Conservation (phyloP, 2,113 vertebrate genomes). For the Cygnus atratus region DNA sequence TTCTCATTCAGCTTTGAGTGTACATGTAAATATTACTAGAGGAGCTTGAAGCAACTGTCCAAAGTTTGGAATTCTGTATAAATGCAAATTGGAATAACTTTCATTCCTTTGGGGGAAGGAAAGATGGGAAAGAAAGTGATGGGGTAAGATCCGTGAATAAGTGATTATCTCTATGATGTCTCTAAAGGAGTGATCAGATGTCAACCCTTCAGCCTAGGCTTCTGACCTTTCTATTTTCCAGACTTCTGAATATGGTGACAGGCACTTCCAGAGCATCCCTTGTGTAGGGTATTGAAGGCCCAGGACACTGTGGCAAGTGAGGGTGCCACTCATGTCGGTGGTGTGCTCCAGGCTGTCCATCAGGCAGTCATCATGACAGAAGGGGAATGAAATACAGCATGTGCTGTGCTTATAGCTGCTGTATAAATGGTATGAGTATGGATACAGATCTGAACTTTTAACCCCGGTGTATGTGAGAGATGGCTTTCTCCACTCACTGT, state of each 20-base stretch:
- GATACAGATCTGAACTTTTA: not conserved
- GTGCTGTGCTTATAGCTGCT: not conserved
- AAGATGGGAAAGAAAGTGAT: not conserved
- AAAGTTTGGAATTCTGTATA: not conserved
- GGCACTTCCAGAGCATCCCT: not conserved
- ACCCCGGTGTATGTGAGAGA: not conserved
- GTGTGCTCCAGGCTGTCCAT: not conserved
- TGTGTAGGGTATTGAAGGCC: not conserved
- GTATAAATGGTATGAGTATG: not conserved
- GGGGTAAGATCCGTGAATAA: not conserved
- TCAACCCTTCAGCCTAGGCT: not conserved
- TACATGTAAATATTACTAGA: not conserved
- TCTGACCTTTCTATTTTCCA: not conserved
- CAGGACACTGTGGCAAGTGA: fast-evolving
- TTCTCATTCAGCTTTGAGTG: fast-evolving
- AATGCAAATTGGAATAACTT: not conserved
- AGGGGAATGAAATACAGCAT: fast-evolving
- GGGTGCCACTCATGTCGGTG: not conserved
- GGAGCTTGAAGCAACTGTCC: not conserved
- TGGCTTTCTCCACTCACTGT: not conserved
- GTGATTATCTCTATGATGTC: not conserved
- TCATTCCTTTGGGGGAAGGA: not conserved
- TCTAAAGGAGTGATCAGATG: not conserved
- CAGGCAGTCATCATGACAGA: not conserved
- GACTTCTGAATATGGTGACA: not conserved